These are phyloP conservation scores for Thunnus maccoyii DNA, from an alignment of 2,113 vertebrate genomes.

Conservation along the genomic window DNA sequence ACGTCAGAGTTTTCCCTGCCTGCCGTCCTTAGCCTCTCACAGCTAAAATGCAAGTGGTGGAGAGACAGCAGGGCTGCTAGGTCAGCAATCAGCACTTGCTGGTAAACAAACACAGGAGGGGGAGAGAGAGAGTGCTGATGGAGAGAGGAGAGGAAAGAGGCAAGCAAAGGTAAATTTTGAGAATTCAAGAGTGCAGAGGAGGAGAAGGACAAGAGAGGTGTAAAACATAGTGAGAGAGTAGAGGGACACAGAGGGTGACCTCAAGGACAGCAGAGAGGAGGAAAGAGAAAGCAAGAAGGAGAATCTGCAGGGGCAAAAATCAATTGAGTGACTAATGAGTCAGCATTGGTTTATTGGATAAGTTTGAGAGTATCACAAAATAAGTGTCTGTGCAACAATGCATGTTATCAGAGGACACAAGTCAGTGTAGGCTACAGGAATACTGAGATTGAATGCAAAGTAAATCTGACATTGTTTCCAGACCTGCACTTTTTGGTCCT, in stretches of 20 bases:
- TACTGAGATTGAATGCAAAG: slow-evolving; percentile 15
- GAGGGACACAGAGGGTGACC: slow-evolving; percentile 8
- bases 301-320: slow-evolving; percentile 22
- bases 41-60: slow-evolving; percentile 41
- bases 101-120: slow-evolving; percentile 56
- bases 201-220: slow-evolving; percentile 21
- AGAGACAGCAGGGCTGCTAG: slow-evolving; percentile 57
- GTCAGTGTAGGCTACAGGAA: background rate
- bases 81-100: slow-evolving; percentile 62
- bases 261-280: slow-evolving; percentile 17
- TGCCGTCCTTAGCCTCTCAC: slow-evolving; percentile 52
- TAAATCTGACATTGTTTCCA: background rate
- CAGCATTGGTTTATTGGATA: slow-evolving; percentile 17
- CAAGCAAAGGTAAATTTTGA: slow-evolving; percentile 20
- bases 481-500: too few relatives aligned
- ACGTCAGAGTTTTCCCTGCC: slow-evolving; percentile 38
- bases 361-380: slow-evolving; percentile 29
- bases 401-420: background rate
- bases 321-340: slow-evolving; percentile 44
- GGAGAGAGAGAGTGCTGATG: slow-evolving; percentile 30
- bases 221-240: slow-evolving; percentile 13
- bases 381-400: slow-evolving; percentile 15
- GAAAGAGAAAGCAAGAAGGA: background rate
- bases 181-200: slow-evolving; percentile 31
- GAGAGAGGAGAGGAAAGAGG: slow-evolving; percentile 11